Percentiles rank a stretch among this genome's conserved stretches.
Conservation (phyloP, 2,888 invertebrate genomes). For the Iphiclides podalirius region DNA sequence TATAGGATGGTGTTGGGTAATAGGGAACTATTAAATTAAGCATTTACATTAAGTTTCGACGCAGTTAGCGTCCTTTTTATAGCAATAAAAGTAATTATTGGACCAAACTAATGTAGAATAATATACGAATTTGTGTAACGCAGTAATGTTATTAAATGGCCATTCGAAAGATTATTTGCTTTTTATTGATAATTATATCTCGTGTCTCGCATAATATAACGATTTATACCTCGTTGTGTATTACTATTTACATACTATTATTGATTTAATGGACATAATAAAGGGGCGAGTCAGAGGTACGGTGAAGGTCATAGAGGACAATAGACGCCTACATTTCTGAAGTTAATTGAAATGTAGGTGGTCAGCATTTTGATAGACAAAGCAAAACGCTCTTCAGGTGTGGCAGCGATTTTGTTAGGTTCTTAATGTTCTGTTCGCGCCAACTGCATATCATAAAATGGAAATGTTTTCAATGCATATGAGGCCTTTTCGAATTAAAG, state of each 20-base stretch:
- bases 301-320: neutral
- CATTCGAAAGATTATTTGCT: slow-evolving; percentile 41
- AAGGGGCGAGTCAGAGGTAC: neutral
- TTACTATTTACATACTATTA: neutral
- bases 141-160: slow-evolving; percentile 55
- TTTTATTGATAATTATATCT: slow-evolving; percentile 29
- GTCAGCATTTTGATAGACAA: neutral
- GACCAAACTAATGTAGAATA: slow-evolving; percentile 74
- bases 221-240: neutral
- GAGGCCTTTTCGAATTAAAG: neutral
- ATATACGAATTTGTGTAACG: slow-evolving; percentile 47
- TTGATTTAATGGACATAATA: neutral
- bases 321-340: neutral
- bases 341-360: neutral
- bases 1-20: slow-evolving; percentile 53
- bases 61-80: slow-evolving; percentile 59
- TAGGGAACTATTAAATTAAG: slow-evolving; percentile 34
- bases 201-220: neutral
- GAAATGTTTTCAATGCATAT: slow-evolving; percentile 9
- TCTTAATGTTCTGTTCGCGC: slow-evolving; percentile 12
- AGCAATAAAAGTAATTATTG: slow-evolving; percentile 51
- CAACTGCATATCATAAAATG: slow-evolving; percentile 5
- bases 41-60: slow-evolving; percentile 36
- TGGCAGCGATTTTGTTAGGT: no score
- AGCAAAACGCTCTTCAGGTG: no score